Percentiles rank a stretch among this genome's conserved stretches.
phyloP scores from a whole-genome alignment of 2,888 invertebrate species.

The Hipparchia sbordonii region DNA sequence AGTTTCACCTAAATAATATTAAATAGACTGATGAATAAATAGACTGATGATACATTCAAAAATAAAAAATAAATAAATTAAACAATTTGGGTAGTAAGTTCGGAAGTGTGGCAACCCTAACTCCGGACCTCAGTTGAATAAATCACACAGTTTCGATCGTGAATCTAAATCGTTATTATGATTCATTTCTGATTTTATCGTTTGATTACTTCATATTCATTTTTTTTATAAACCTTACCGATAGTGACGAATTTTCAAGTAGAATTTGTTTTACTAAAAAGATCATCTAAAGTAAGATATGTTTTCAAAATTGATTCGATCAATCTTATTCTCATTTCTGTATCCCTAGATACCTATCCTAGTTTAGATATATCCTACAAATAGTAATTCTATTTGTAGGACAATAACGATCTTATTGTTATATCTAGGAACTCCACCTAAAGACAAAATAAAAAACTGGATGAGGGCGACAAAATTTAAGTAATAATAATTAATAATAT shows the following conservation, averaged over 20 bases:
- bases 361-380: no score
- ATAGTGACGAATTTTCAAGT: slow-evolving; percentile 6
- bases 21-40: neutral
- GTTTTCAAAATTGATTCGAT: slow-evolving; percentile 1
- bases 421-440: no score
- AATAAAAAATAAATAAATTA: no score
- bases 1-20: neutral
- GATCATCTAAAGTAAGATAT: neutral
- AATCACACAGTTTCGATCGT: slow-evolving; percentile 54
- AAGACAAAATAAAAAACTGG: neutral
- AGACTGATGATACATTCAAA: neutral
- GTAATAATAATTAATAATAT: slow-evolving; percentile 12
- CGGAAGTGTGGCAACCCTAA: slow-evolving; percentile 9
- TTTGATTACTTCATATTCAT: slow-evolving; percentile 34
- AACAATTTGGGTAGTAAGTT: no score
- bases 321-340: no score
- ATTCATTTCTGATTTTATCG: slow-evolving; percentile 36
- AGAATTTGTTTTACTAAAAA: neutral
- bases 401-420: no score
- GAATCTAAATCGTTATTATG: slow-evolving; percentile 45
- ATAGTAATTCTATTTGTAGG: no score
- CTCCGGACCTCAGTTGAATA: slow-evolving; percentile 52
- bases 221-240: slow-evolving; percentile 25
- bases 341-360: no score
- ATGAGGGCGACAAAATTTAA: slow-evolving; percentile 9